Conservation (phyloP, 2,113 vertebrate species). For the Cyprinus carpio region DNA sequence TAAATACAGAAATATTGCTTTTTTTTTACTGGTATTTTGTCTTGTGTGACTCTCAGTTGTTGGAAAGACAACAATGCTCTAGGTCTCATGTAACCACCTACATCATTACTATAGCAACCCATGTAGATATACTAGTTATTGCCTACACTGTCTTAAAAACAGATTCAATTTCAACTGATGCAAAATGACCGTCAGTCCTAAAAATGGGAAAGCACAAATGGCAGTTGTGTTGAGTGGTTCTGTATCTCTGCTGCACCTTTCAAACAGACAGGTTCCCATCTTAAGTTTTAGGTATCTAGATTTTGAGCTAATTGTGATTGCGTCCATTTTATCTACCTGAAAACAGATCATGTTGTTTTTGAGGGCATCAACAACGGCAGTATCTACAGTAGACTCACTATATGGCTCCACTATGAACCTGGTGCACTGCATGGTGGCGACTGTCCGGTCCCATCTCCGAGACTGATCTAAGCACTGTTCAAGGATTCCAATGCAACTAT, state of each 20-base stretch:
- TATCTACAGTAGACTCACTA: conserved; percentile 53
- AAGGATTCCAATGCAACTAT: conserved; percentile 56
- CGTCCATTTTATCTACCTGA: conserved; percentile 30
- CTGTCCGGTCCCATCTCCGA: conserved; percentile 53
- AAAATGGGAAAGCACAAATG: neutral
- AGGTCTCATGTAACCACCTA: neutral
- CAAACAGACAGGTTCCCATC: neutral
- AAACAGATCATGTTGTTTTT: conserved; percentile 29
- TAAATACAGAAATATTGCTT: neutral
- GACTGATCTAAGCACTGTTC: conserved; percentile 52
- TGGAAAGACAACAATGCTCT: neutral
- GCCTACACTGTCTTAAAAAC: neutral
- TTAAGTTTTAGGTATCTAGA: conserved; percentile 11
- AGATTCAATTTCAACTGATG: neutral
- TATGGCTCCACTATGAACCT: conserved; percentile 49
- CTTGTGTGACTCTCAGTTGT: neutral
- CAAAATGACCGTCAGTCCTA: neutral
- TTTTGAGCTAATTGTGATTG: conserved; percentile 2
- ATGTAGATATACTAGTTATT: neutral
- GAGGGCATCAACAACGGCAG: conserved; percentile 15
- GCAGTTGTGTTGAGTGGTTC: neutral
- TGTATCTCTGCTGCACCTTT: neutral
- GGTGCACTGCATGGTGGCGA: conserved; percentile 36
- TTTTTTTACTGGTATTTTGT: neutral
- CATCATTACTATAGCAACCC: conserved; percentile 12